Base-by-base conservation (phyloP, 2,797 vertebrate genomes). In the Etheostoma nigrum region DNA sequence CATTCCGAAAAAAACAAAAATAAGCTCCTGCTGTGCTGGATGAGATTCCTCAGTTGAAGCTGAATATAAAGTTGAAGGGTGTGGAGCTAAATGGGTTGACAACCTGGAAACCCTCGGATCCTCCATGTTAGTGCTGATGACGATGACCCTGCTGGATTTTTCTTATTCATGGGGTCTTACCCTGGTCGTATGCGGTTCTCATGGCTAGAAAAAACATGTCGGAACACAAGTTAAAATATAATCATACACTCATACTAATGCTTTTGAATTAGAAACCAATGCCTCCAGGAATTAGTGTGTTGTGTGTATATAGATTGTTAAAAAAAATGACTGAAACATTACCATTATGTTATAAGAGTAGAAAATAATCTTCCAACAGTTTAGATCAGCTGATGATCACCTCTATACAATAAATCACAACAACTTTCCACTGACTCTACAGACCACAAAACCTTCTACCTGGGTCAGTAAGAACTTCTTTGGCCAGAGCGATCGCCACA, bases 381-480 rank as follows among this genome's bases (percentile, higher is more conserved):
- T 36, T 36, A 36, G 36, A 36, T 36, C 36, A 36, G 36, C 36
- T 36, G 36, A 36, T 36, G 36, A 36, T 36, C 36, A 40, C 36
- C 2, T 40, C 36, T 40, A 40, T 11, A 40, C 36, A 40, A 40
- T 11, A 40, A 40, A 40, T 40, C 36, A 10, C 33, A 67, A 69
- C 44, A 71, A 53, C 66, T 65, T 60, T 19, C 48, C 47, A 19
- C 30, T 8, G 21, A 69, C 69, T 57, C 36, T 36, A 61, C 45
- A 60, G 47, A 65, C 6, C 2, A 14, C 48, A 33, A 6, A 16
- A 52, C 23, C 9, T 6, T 55, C 75, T 92, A 99, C 98, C 98
- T 94, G 98, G 97, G 87, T 99, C 95, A 6, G 97, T 98, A 61
- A 99, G 97, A 63, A 99, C 98, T 93, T 99, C 98, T 92, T 99